Base-by-base conservation (phyloP, 1,140 invertebrate species). In the Homalodisca vitripennis region DNA sequence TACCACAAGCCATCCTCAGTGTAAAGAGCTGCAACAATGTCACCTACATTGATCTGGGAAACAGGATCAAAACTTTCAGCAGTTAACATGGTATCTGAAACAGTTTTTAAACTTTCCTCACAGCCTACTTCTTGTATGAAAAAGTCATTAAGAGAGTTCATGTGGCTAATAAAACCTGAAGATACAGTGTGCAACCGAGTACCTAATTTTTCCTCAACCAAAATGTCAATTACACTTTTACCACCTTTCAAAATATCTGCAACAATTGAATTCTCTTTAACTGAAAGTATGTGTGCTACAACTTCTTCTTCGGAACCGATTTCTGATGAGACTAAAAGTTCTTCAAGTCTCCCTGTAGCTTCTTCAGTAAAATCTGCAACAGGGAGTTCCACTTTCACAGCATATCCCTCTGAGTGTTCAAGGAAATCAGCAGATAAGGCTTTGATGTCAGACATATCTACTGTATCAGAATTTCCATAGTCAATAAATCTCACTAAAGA, bases 401-500 rank as follows among this genome's bases (percentile, higher is more conserved):
- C 86, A 67, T 85, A 87, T 10, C 82, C 79, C 62, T 85, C 82
- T 0, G 84, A 75, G 17, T 78, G 78, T 66, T 78, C 68, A 17
- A 55, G 32, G 13, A 70, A 41, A 1, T 67, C 34, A 14, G 84
- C 80, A 0, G 86, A 84, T 30, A 91, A 78, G 10, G 80, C 78
- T 74, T 88, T 89, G 0, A 91, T 81, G 12, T 84, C 76, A 0
- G 77, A 80, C 0, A 80, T 80, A 13, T 81, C 82, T 0, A 89
- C 81, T 0, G 87, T 83, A 74, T 92, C 90, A 0, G 88, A 89
- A 71, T 91, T 92, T 6, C 93, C 93, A 76, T 88, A 94, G 76
- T 96, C 93, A 2, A 94, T 86, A 75, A 93, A 95, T 29, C 87
- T 83, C 0, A 94, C 87, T 0, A 89, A 89, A 20, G 70, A 57